A percentile compares a stretch with the other conserved stretches of the same genome.
phyloP scores from a whole-genome alignment of 2,797 vertebrate genomes.

The Scarus forsteni region DNA sequence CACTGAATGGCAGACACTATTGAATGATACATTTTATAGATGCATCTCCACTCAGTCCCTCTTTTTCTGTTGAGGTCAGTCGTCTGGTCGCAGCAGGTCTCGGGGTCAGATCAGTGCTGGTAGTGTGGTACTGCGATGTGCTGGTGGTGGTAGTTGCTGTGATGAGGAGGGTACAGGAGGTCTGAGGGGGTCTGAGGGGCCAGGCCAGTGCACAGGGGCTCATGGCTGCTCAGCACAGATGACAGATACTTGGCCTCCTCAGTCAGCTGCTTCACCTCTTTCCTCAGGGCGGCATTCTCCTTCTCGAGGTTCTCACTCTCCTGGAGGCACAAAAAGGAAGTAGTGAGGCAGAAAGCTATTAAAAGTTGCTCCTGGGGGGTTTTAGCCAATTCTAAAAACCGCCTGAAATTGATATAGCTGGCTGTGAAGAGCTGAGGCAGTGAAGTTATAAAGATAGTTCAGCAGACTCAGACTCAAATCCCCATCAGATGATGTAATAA shows the following conservation, averaged over 20 bases:
- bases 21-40: slow-evolving; percentile 34
- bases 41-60: slow-evolving; percentile 52
- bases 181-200: slow-evolving; percentile 80
- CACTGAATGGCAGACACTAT: slow-evolving; percentile 22
- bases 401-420: too few species aligned
- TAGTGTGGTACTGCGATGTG: slow-evolving; percentile 92
- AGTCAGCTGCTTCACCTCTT: slow-evolving; percentile 94
- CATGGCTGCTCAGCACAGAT: slow-evolving; percentile 91
- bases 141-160: slow-evolving; percentile 88
- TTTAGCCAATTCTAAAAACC: too few species aligned
- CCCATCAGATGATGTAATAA: too few species aligned
- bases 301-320: slow-evolving; percentile 97
- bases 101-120: slow-evolving; percentile 86
- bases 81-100: slow-evolving; percentile 50
- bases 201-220: slow-evolving; percentile 90
- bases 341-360: too few species aligned
- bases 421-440: too few species aligned
- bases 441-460: background rate
- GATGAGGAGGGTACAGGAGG: slow-evolving; percentile 87
- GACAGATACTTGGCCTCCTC: slow-evolving; percentile 95
- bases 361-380: too few species aligned
- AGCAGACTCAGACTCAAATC: background rate
- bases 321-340: slow-evolving; percentile 75
- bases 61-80: slow-evolving; percentile 68
- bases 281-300: slow-evolving; percentile 92